Evolutionary conservation across 2,888 invertebrate genomes (phyloP), one percentile per base, ranked within the genome.

Genomic region (Plagodis pulveraria): DNA sequence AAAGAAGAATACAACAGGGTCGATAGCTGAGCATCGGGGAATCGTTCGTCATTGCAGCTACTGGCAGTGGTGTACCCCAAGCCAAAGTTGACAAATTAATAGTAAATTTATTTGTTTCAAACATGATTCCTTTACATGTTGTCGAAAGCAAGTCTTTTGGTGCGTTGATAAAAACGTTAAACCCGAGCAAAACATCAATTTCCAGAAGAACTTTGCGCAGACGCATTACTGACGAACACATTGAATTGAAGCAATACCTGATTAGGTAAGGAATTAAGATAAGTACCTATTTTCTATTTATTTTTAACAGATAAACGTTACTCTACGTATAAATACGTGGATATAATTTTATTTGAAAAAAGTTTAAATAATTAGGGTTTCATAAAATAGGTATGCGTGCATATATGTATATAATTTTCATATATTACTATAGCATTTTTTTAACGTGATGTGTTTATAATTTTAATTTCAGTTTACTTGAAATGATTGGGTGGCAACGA

Each of bases 31-130:
- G 60, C 65, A 68, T 63, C 49, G 66, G 64, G 52, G 62, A 67
- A 62, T 65, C 63, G 12, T 67, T 65, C 59, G 66, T 62, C 41
- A 62, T 70, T 66, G 67, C 66, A 64, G 66, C 66, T 60, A 70
- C 67, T 62, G 66, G 66, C 67, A 67, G 67, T 63, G 67, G 64
- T 65, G 65, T 66, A 58, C 63, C 66, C 53, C 66, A 67, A 62
- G 63, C 62, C 52, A 64, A 58, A 58, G 67, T 64, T 56, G 55
- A 61, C 52, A 55, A 61, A 63, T 66, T 54, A 57, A 60, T 67
- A 60, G 56, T 63, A 50, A 40, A 38, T 50, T 50, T 61, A 41
- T 41, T 41, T 41, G 41, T 41, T 63, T 65, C 59, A 61, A 67
- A 67, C 62, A 65, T 63, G 60, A 65, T 67, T 63, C 63, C 65